These are phyloP conservation scores for Carterocephalus palaemon DNA, from an alignment of 2,888 invertebrate genomes.

Conservation along the genomic window DNA sequence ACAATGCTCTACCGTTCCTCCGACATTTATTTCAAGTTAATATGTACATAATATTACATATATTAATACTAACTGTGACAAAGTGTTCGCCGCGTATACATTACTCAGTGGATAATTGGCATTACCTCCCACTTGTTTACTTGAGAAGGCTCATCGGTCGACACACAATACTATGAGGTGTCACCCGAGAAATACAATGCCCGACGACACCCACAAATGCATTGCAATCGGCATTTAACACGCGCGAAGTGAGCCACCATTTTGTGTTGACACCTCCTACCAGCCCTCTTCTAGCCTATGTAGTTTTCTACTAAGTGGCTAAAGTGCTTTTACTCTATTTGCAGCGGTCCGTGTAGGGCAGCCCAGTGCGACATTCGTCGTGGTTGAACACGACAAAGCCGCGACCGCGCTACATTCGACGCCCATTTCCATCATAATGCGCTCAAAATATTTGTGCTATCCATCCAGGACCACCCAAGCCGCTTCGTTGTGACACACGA, in stretches of 20 bases:
- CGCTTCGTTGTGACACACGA: slow-evolving; percentile 54
- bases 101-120: slow-evolving; percentile 8
- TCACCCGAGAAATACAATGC: slow-evolving; percentile 40
- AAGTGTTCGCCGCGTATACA: neutral
- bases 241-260: slow-evolving; percentile 47
- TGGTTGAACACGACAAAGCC: slow-evolving; percentile 59
- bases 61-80: too few relatives aligned
- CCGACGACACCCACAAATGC: slow-evolving; percentile 49
- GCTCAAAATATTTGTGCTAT: slow-evolving; percentile 71
- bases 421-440: slow-evolving; percentile 74
- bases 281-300: slow-evolving; percentile 16
- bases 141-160: slow-evolving; percentile 9
- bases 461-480: slow-evolving; percentile 70
- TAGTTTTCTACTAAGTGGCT: slow-evolving; percentile 5
- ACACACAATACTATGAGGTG: slow-evolving; percentile 39
- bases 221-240: slow-evolving; percentile 55
- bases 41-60: too few relatives aligned
- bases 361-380: slow-evolving; percentile 56
- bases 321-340: slow-evolving; percentile 27
- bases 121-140: slow-evolving; percentile 29
- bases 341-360: slow-evolving; percentile 33
- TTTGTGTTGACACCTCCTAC: slow-evolving; percentile 36
- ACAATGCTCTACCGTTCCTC: too few relatives aligned
- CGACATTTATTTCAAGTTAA: too few relatives aligned
- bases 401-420: slow-evolving; percentile 51